These are phyloP conservation scores for Nebria salina DNA, from an alignment of 2,888 invertebrate species.

Conservation along the genomic window DNA sequence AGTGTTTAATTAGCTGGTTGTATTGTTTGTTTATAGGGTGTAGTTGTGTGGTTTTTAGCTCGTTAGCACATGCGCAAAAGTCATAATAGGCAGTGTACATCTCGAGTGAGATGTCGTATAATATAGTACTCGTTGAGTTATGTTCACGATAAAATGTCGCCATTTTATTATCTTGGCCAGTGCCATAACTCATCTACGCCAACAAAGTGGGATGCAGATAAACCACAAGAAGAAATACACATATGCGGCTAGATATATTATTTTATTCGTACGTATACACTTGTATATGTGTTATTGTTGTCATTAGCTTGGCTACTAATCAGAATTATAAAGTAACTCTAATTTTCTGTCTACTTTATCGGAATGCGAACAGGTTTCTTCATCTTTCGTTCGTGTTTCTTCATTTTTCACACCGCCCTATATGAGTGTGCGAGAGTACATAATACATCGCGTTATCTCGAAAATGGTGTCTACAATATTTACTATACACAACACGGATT, in stretches of 20 bases:
- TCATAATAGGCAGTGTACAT: slow-evolving; percentile 16
- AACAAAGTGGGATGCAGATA: slow-evolving; percentile 46
- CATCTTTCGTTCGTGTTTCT: background rate
- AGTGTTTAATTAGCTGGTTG: slow-evolving; percentile 5
- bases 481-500: no score
- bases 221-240: slow-evolving; percentile 22
- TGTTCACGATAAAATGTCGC: slow-evolving; percentile 44
- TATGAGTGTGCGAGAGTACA: background rate
- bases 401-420: background rate
- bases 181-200: slow-evolving; percentile 41
- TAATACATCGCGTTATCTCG: no score
- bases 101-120: slow-evolving; percentile 3
- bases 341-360: slow-evolving; percentile 19
- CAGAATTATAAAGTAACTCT: slow-evolving; percentile 27
- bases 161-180: slow-evolving; percentile 45
- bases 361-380: slow-evolving; percentile 13
- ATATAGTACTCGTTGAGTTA: slow-evolving; percentile 37
- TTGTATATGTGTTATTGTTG: slow-evolving; percentile 9
- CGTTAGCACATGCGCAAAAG: slow-evolving; percentile 15
- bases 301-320: slow-evolving; percentile 17
- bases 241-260: background rate
- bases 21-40: background rate
- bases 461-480: no score
- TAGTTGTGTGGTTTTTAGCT: slow-evolving; percentile 1
- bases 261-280: background rate